phyloP scores from a whole-genome alignment of 2,113 vertebrate species.

The Scomber colias region DNA sequence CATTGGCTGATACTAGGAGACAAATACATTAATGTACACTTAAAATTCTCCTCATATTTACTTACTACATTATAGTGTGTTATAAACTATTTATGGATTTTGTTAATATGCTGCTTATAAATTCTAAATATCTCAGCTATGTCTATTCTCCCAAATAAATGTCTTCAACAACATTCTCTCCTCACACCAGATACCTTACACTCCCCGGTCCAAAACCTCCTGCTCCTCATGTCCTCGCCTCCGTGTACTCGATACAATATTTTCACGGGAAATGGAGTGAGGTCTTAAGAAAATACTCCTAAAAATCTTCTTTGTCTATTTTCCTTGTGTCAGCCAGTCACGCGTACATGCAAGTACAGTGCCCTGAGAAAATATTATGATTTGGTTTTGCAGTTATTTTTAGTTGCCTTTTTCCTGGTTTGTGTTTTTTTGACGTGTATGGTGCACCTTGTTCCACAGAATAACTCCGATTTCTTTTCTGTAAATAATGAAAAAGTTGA shows the following conservation, averaged over 20 bases:
- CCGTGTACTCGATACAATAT: constrained; percentile 52
- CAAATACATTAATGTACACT: too few species aligned
- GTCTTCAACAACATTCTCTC: not conserved
- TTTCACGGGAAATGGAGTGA: constrained; percentile 73
- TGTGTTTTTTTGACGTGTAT: constrained; percentile 63
- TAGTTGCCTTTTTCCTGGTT: constrained; percentile 71
- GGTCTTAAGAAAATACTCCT: constrained; percentile 76
- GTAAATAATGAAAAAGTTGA: constrained; percentile 73
- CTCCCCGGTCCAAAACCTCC: not conserved
- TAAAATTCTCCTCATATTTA: too few species aligned
- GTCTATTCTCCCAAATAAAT: too few species aligned
- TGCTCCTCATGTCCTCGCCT: too few species aligned
- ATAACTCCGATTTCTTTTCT: constrained; percentile 75
- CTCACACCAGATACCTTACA: not conserved
- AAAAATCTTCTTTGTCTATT: constrained; percentile 81
- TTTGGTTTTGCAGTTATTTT: constrained; percentile 83
- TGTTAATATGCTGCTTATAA: too few species aligned
- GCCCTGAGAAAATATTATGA: constrained; percentile 82
- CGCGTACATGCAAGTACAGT: constrained; percentile 62
- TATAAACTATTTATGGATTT: too few species aligned
- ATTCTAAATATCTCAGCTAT: too few species aligned
- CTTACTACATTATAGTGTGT: too few species aligned
- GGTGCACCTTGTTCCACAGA: constrained; percentile 77
- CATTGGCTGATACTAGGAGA: too few species aligned
- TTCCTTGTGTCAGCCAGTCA: constrained; percentile 79